Conservation (phyloP, 2,888 invertebrate species). For the Drosophila fungiperda region DNA sequence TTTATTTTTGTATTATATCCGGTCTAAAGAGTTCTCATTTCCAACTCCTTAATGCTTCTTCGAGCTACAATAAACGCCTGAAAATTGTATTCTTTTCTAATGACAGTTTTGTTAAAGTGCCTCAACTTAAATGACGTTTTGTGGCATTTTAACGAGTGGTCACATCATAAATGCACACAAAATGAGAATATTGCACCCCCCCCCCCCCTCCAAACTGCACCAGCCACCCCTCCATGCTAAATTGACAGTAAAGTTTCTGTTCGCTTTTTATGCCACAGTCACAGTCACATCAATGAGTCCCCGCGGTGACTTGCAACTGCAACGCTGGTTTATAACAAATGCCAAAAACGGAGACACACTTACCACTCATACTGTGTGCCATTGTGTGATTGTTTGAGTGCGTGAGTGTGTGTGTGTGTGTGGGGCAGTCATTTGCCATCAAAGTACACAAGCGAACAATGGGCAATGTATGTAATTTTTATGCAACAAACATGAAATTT, state of each 20-base stretch:
- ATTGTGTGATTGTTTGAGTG: conserved; percentile 13
- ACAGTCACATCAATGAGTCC: conserved; percentile 74
- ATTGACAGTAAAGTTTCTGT: conserved; percentile 54
- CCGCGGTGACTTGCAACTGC: conserved; percentile 54
- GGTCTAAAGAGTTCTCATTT: not conserved
- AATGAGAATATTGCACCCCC: conserved; percentile 61
- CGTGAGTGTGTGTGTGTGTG: conserved; percentile 20
- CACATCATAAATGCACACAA: conserved; percentile 48
- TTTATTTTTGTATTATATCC: not conserved
- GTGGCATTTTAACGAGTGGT: conserved; percentile 24
- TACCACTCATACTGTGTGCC: conserved; percentile 7
- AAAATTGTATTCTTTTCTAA: not conserved
- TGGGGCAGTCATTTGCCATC: conserved; percentile 67
- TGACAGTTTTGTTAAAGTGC: conserved; percentile 13
- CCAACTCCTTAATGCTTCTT: not conserved
- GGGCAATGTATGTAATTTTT: conserved; percentile 72
- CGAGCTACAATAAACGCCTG: not conserved
- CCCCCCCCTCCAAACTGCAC: conserved; percentile 4
- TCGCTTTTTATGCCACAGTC: conserved; percentile 61
- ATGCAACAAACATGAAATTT: conserved; percentile 78
- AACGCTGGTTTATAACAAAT: conserved; percentile 70
- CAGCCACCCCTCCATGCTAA: conserved; percentile 3
- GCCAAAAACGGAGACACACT: conserved; percentile 59
- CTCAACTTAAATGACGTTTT: conserved; percentile 9
- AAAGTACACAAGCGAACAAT: conserved; percentile 73